phyloP scores from a whole-genome alignment of 37 sponge, comb jelly and placozoan genomes.

The Crambe crambe region DNA sequence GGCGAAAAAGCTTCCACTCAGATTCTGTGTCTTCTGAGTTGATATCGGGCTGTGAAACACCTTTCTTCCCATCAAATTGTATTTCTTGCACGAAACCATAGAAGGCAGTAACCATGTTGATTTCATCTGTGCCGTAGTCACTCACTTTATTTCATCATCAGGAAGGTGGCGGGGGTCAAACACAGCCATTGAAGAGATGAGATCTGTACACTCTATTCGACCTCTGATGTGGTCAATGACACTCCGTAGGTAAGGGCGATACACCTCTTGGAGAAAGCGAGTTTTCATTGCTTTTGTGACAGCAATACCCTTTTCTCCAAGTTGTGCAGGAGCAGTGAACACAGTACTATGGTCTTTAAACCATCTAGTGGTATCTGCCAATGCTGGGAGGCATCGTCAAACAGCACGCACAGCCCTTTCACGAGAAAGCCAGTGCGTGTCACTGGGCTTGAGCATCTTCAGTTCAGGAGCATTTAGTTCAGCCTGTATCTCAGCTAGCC shows the following conservation, averaged over 20 bases:
- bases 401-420: constrained; percentile 46
- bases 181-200: constrained; percentile 45
- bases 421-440: constrained; percentile 31
- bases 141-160: constrained; percentile 2
- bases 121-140: constrained; percentile 22
- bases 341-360: constrained; percentile 23
- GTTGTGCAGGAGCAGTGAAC: constrained; percentile 26
- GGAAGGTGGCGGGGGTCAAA: constrained; percentile 52
- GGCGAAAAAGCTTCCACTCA: constrained; percentile 42
- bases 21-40: constrained; percentile 25
- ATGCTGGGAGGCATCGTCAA: constrained; percentile 34
- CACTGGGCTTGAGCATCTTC: constrained; percentile 45
- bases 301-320: constrained; percentile 9
- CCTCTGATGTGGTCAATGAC: not conserved
- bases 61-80: not conserved
- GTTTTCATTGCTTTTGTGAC: too few species aligned
- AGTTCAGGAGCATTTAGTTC: constrained; percentile 46
- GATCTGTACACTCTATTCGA: constrained; percentile 3
- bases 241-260: too few species aligned
- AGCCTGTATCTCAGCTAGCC: constrained; percentile 34
- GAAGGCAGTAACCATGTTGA: too few species aligned
- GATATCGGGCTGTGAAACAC: constrained; percentile 28
- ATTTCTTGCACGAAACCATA: constrained; percentile 27
- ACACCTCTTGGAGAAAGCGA: too few species aligned
- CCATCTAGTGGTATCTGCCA: constrained; percentile 15